A percentile compares a stretch with the other conserved stretches of the same genome.
Conservation (phyloP, 2,888 invertebrate species). For the Hoplodrina blanda region DNA sequence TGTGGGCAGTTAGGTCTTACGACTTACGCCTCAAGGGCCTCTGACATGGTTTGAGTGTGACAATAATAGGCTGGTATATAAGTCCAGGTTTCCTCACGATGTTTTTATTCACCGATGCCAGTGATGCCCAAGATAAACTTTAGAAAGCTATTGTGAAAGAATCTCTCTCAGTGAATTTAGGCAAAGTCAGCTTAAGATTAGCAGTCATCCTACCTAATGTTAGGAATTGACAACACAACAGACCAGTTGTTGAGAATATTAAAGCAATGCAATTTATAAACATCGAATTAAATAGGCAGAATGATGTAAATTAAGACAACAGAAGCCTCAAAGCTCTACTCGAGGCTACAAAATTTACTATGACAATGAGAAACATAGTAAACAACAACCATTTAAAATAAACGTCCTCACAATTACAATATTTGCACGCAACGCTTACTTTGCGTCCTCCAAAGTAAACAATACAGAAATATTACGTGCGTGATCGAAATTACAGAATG, state of each 20-base stretch:
- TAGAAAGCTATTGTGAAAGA: too few relatives aligned
- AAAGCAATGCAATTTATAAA: neutral
- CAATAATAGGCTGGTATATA: too few relatives aligned
- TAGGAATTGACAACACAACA: too few relatives aligned
- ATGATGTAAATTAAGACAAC: constrained; percentile 10
- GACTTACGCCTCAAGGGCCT: too few relatives aligned
- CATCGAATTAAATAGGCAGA: neutral
- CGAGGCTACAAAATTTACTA: constrained; percentile 19
- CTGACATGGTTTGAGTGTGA: too few relatives aligned
- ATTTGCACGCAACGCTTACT: constrained; percentile 52
- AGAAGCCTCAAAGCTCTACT: constrained; percentile 14
- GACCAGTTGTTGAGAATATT: neutral
- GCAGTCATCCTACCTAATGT: too few relatives aligned
- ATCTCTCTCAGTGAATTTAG: too few relatives aligned
- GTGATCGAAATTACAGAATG: constrained; percentile 65
- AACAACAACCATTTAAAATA: constrained; percentile 47
- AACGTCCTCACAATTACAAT: constrained; percentile 49
- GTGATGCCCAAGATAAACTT: too few relatives aligned
- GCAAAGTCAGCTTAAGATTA: too few relatives aligned
- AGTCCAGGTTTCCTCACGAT: too few relatives aligned
- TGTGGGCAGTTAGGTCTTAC: too few relatives aligned
- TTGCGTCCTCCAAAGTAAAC: constrained; percentile 64
- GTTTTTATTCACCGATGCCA: too few relatives aligned
- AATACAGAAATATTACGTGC: constrained; percentile 65
- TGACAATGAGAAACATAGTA: constrained; percentile 31